Evolutionary conservation across 2,797 vertebrate species (phyloP), one percentile per base, ranked within the genome.

Genomic region (Pipistrellus kuhlii): DNA sequence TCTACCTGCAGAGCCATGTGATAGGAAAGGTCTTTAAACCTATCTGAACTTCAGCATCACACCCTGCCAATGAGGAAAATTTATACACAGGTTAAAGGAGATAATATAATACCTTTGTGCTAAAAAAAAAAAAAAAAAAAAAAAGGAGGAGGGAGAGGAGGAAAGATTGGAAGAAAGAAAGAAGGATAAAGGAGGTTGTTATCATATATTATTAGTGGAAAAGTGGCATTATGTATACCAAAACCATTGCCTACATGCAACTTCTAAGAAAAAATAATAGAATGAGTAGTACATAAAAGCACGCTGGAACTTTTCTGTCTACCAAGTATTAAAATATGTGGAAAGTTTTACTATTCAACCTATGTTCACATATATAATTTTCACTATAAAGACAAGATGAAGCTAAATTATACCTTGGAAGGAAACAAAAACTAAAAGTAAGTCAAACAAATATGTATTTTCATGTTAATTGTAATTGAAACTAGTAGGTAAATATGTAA

Each of bases 391-490:
- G 48, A 81, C 25, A 85, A 46, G 13, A 90, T 62, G 73, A 81
- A 92, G 27, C 41, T 93, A 94, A 93, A 90, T 87, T 90, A 69
- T 88, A 94, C 51, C 62, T 53, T 55, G 8, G 27, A 69, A 88
- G 41, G 44, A 81, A 96, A 90, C n/a, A 53, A 93, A 88, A 25
- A 90, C n/a, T 23, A 73, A 93, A 77, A 85, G 41, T 46, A 92
- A 25, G 55, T 81, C 57, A 93, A 95, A 85, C 15, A 77, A 10
- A 35, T 13, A 0, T 76, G 85, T 91, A 17, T 81, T 93, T 88
- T 81, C 73, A 72, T 55, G 48, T 72, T 86, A 73, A 55, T 72
- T 88, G 46, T 0, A 88, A 27, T 6, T 85, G 55, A 93, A 84
- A 44, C 32, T 86, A 88, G 90, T 1, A 77, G 9, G 69, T 53